Conservation (phyloP, 2,888 invertebrate species). For the Yponomeuta evonymella region DNA sequence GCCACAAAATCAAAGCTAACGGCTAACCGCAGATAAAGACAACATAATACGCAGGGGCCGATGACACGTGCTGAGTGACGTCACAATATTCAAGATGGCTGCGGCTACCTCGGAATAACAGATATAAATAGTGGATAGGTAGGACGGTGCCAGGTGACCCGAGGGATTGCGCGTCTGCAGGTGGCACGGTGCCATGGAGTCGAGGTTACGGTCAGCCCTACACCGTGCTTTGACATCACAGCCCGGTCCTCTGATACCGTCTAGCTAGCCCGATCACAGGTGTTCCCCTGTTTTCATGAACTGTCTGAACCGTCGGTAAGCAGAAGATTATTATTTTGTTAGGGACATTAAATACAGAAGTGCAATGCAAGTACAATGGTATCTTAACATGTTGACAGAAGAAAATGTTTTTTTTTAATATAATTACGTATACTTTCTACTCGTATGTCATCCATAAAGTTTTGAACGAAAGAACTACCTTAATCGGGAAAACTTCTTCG, state of each 20-base stretch:
- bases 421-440: no score
- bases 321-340: no score
- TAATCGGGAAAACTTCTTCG: no score
- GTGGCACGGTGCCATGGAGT: slow-evolving; percentile 32
- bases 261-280: not conserved
- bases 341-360: not conserved
- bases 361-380: not conserved
- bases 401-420: no score
- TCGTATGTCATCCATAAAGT: no score
- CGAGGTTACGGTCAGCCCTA: slow-evolving; percentile 21
- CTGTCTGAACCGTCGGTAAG: not conserved
- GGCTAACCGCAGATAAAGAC: not conserved
- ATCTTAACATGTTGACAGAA: no score
- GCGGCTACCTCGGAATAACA: slow-evolving; percentile 59
- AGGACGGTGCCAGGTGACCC: slow-evolving; percentile 20
- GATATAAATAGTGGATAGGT: slow-evolving; percentile 22
- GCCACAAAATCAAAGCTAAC: not conserved
- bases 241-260: no score
- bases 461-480: no score
- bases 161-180: slow-evolving; percentile 17
- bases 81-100: slow-evolving; percentile 44
- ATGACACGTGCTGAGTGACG: slow-evolving; percentile 53
- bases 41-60: slow-evolving; percentile 29
- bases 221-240: not conserved
- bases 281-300: not conserved